These are phyloP conservation scores for Xenops minutus DNA, from an alignment of 2,797 vertebrate genomes.

Conservation along the genomic window DNA sequence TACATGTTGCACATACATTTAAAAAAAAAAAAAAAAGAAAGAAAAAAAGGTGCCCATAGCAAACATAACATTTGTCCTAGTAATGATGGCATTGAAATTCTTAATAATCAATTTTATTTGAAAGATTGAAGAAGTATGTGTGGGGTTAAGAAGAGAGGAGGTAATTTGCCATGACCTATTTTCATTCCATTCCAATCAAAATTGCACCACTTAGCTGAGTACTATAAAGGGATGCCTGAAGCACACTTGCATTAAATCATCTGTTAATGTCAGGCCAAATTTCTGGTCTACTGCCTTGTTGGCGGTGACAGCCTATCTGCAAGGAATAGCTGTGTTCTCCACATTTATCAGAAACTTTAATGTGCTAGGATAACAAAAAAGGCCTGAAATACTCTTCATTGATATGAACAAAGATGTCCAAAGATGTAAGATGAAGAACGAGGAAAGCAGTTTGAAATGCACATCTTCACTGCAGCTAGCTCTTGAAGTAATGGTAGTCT, in stretches of 20 bases:
- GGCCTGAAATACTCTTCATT: background rate
- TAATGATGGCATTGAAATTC: background rate
- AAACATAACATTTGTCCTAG: background rate
- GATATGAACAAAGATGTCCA: background rate
- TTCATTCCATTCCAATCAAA: constrained; percentile 61
- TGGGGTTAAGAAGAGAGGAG: background rate
- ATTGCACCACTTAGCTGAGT: constrained; percentile 21
- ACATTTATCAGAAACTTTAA: background rate
- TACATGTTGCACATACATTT: background rate
- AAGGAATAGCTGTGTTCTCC: background rate
- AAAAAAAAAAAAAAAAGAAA: background rate
- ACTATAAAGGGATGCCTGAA: constrained; percentile 27
- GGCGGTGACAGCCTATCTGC: background rate
- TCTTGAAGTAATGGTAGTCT: background rate
- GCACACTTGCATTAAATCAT: constrained; percentile 13
- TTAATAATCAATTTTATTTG: constrained; percentile 24
- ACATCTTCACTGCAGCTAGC: background rate
- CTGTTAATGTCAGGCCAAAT: background rate
- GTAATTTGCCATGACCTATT: constrained; percentile 46
- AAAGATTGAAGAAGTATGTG: constrained; percentile 3
- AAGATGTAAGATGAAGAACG: background rate
- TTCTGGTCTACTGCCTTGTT: background rate
- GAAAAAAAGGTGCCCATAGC: background rate
- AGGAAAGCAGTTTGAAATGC: background rate
- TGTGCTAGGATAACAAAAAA: background rate